A percentile compares a stretch with the other conserved stretches of the same genome.
These are phyloP conservation scores for Quiscalus mexicanus DNA, from an alignment of 2,113 vertebrate genomes.

Conservation along the genomic window DNA sequence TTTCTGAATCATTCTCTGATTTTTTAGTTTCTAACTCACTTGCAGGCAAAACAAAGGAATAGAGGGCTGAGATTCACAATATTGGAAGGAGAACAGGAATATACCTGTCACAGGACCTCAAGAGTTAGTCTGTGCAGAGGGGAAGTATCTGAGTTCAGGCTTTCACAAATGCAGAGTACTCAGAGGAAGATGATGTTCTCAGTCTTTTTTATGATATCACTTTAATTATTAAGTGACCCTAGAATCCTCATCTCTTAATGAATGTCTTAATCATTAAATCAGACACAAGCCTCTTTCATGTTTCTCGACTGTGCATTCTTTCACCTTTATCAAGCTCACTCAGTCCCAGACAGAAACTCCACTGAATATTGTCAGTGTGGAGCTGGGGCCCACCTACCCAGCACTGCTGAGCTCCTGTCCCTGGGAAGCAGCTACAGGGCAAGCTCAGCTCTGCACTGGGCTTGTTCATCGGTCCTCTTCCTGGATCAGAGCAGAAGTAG, in stretches of 20 bases:
- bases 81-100: neutral
- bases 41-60: neutral
- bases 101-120: neutral
- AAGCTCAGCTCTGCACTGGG: fast-evolving
- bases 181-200: neutral
- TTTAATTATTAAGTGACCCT: too few species aligned
- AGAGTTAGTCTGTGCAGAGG: neutral
- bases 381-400: neutral
- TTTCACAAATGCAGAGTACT: neutral
- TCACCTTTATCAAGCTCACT: neutral
- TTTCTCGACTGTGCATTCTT: neutral
- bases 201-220: neutral
- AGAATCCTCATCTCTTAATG: neutral
- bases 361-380: neutral
- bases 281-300: fast-evolving
- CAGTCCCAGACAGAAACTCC: neutral
- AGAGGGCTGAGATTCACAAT: neutral
- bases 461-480: neutral
- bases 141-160: neutral
- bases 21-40: neutral
- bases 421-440: neutral
- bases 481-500: neutral
- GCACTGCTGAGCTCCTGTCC: fast-evolving
- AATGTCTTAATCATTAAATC: neutral
- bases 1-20: neutral